A percentile compares a stretch with the other conserved stretches of the same genome.
Evolutionary conservation across 2,113 vertebrate genomes (phyloP).

Genomic region (Antechinus stuartii): DNA sequence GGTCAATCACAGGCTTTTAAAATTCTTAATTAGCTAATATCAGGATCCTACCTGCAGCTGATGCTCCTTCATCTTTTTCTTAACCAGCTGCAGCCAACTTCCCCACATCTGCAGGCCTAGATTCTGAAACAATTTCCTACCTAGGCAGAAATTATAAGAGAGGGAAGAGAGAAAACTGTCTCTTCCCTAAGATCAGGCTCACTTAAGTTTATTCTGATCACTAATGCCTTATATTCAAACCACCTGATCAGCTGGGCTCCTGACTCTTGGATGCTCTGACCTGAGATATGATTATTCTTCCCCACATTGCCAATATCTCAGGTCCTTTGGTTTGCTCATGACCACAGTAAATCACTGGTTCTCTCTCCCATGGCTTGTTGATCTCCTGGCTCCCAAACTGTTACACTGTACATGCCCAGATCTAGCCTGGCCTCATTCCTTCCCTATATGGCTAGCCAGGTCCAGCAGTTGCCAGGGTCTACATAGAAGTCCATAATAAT

Average conservation of each 20-base stretch:
- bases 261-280: neutral
- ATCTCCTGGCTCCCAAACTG: neutral
- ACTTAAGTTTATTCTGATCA: neutral
- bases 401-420: too few species aligned
- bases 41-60: neutral
- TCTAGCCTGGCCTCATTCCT: neutral
- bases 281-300: neutral
- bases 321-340: neutral
- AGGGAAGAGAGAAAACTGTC: neutral
- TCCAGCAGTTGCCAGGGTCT: neutral
- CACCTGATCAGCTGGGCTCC: neutral
- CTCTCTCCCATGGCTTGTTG: neutral
- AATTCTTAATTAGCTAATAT: neutral
- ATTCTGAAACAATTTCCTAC: conserved; percentile 10
- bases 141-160: conserved; percentile 1
- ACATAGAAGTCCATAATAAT: neutral
- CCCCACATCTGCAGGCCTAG: neutral
- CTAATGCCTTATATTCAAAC: neutral
- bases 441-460: neutral
- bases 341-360: neutral
- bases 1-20: neutral
- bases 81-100: neutral
- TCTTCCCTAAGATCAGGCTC: neutral
- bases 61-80: neutral
- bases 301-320: neutral